Conservation (phyloP, 2,888 invertebrate genomes). For the Melipona bicolor region DNA sequence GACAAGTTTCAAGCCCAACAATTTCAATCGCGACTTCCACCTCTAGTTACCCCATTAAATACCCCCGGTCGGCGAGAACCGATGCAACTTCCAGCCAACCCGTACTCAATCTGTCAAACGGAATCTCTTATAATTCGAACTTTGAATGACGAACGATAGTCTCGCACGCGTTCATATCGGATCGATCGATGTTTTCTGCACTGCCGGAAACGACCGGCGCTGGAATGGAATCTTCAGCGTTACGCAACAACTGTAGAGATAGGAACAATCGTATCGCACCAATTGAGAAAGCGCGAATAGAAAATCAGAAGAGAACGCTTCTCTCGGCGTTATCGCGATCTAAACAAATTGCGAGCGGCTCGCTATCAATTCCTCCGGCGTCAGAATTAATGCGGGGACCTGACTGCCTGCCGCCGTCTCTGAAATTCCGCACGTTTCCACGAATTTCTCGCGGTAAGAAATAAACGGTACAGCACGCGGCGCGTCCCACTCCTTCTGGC, state of each 20-base stretch:
- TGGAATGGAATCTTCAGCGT: constrained; percentile 46
- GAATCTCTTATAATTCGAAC: neutral
- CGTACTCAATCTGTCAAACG: constrained; percentile 17
- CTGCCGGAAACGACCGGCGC: constrained; percentile 54
- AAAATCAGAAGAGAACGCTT: constrained; percentile 41
- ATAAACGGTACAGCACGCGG: neutral
- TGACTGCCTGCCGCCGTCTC: neutral
- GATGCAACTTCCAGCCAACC: neutral
- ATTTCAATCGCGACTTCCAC: constrained; percentile 10
- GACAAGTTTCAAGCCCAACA: neutral
- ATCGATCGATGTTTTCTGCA: constrained; percentile 54
- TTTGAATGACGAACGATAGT: constrained; percentile 16
- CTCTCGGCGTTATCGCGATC: constrained; percentile 50
- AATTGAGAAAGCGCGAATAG: constrained; percentile 22
- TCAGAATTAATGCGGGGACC: constrained; percentile 37
- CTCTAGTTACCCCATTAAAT: neutral
- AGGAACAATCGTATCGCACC: constrained; percentile 28
- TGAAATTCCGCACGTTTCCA: constrained; percentile 46
- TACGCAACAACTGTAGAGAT: constrained; percentile 40
- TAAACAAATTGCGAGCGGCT: constrained; percentile 50
- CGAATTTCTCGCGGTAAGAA: constrained; percentile 37
- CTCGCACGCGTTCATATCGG: neutral
- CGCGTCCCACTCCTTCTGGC: neutral
- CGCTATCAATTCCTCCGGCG: constrained; percentile 35
- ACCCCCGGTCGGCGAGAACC: neutral